Percentiles rank a stretch among this genome's conserved stretches.
These are phyloP conservation scores for Tokudaia muenninki DNA, from an alignment of 2,797 vertebrate genomes.

Conservation along the genomic window DNA sequence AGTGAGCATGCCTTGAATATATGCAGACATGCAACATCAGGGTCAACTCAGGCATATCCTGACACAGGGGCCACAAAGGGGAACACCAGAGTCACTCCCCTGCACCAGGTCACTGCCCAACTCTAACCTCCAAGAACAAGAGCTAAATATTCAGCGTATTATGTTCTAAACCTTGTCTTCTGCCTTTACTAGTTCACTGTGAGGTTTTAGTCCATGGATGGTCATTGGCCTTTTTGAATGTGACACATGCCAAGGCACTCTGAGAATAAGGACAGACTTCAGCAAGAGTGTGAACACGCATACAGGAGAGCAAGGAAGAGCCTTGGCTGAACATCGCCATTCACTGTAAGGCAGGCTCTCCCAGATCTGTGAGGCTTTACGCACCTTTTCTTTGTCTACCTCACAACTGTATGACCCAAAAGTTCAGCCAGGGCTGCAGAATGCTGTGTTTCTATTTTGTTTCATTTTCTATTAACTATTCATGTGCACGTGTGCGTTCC, in stretches of 20 bases:
- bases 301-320: not conserved
- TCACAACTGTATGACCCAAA: not conserved
- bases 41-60: not conserved
- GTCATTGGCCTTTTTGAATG: not conserved
- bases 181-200: not conserved
- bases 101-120: not conserved
- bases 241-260: not conserved
- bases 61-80: not conserved
- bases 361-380: not conserved
- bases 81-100: not conserved
- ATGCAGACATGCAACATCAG: not conserved
- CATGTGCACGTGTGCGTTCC: not conserved
- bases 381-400: not conserved
- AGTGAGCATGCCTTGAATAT: not conserved
- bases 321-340: no score
- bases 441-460: not conserved
- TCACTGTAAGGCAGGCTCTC: not conserved
- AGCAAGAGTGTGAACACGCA: rapidly evolving
- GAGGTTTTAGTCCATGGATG: not conserved
- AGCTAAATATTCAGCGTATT: not conserved
- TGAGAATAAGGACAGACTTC: rapidly evolving
- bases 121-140: not conserved
- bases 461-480: not conserved
- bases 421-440: not conserved
- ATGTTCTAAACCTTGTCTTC: not conserved